Conservation (phyloP, 2,888 invertebrate species). For the Tiliacea citrago region DNA sequence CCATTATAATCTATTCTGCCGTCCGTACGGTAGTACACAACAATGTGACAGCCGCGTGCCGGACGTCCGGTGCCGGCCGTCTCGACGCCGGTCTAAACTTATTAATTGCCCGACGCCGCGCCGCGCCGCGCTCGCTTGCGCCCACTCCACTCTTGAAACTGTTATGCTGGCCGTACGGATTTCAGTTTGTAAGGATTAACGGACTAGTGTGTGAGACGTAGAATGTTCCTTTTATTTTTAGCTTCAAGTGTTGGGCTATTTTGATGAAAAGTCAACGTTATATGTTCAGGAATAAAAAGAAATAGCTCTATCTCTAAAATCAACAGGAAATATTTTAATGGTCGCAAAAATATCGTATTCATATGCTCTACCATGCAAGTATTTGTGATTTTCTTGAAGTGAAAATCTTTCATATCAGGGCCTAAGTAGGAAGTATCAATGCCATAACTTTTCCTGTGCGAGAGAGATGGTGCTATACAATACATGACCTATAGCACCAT, state of each 20-base stretch:
- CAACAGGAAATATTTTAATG: neutral
- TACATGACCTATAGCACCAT: no score
- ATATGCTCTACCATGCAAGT: neutral
- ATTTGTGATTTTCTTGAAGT: neutral
- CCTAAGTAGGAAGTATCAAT: neutral
- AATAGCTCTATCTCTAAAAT: neutral
- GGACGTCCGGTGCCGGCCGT: slow-evolving; percentile 81
- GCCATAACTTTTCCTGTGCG: neutral
- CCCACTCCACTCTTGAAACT: slow-evolving; percentile 67
- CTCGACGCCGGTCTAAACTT: slow-evolving; percentile 81
- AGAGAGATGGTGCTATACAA: neutral
- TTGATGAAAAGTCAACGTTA: neutral
- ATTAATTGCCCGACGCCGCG: slow-evolving; percentile 85
- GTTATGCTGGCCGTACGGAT: slow-evolving; percentile 58
- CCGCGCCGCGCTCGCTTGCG: slow-evolving; percentile 74
- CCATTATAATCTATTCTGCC: slow-evolving; percentile 64
- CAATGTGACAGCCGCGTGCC: slow-evolving; percentile 78
- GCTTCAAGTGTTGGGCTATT: neutral
- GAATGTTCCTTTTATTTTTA: neutral
- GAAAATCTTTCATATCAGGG: neutral
- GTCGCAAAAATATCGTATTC: neutral
- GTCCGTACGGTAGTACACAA: slow-evolving; percentile 68
- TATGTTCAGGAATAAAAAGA: neutral
- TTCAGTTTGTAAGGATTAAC: slow-evolving; percentile 54
- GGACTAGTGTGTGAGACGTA: slow-evolving; percentile 21